Evolutionary conservation across 92 coral and sea anemone species (phyloP), one percentile per base, ranked within the genome.

Genomic region (Diadumene lineata): DNA sequence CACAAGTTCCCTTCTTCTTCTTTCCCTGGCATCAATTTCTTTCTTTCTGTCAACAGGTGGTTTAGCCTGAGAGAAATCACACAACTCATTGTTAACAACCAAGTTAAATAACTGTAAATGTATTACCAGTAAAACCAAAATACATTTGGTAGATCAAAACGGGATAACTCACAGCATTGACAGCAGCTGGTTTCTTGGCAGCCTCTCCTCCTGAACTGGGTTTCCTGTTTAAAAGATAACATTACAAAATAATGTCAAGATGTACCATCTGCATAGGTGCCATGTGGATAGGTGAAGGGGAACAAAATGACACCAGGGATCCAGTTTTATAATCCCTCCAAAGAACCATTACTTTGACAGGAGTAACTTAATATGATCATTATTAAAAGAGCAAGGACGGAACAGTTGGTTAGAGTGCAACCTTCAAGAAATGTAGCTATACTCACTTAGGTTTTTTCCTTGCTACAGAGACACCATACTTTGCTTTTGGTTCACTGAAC

Each of bases 381-480:
- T 9, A 44, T 44, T 4, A 38, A 67, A 67, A 33, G 28, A 38
- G 72, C 22, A 18, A n/a, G 2, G 24, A n/a, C n/a, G n/a, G n/a
- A n/a, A n/a, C n/a, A n/a, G n/a, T n/a, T n/a, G n/a, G n/a, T n/a
- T n/a, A n/a, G n/a, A n/a, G n/a, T n/a, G n/a, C 0, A 55, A 67
- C 9, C 51, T 44, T 33, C 18, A 24, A 38, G 18, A 34, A 22
- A 67, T 13, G 51, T 9, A 0, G 31, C 24, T 10, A 38, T 25
- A 11, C 76, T 56, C 64, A 84, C 85, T 92, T 83, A 25, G 85
- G 92, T 74, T 86, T 94, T 62, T 92, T 94, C 68, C 83, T 87
- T 56, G 98, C 97, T 29, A 94, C 98, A 16, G 98, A 94, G 13
- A 94, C 97, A 70, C 92, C 89, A 71, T 94, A 94, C 82, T 94